phyloP scores from a whole-genome alignment of 2,797 vertebrate genomes.

The Crenuchus spilurus region DNA sequence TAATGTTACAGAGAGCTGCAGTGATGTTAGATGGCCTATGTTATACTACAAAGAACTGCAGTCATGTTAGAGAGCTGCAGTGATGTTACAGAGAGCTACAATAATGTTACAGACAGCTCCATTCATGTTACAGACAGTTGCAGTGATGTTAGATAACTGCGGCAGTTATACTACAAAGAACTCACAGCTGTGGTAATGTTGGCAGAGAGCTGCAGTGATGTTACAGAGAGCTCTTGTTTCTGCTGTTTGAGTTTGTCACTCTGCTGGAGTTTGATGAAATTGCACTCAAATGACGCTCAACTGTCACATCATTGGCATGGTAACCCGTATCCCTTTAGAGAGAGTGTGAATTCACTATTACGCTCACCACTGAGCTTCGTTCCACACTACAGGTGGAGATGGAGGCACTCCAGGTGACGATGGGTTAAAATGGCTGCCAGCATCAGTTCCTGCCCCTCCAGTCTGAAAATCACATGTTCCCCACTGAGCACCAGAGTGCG shows the following conservation, averaged over 20 bases:
- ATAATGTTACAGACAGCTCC: too few relatives aligned
- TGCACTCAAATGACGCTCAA: conserved; percentile 31
- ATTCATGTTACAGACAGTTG: too few relatives aligned
- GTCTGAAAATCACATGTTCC: conserved; percentile 18
- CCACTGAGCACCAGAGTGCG: conserved; percentile 1
- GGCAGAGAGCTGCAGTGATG: neutral
- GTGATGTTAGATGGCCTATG: too few relatives aligned
- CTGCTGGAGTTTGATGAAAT: conserved; percentile 41
- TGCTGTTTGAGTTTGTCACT: conserved; percentile 29
- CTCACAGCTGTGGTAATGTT: neutral
- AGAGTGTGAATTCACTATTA: conserved; percentile 13
- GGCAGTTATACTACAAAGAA: too few relatives aligned
- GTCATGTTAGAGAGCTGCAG: too few relatives aligned
- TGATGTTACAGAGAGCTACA: too few relatives aligned
- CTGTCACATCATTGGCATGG: conserved; percentile 49
- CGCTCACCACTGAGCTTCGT: too few relatives aligned
- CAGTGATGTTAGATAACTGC: too few relatives aligned
- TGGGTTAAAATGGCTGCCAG: conserved; percentile 31
- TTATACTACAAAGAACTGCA: too few relatives aligned
- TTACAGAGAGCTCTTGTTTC: neutral
- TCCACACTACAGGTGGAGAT: conserved; percentile 9
- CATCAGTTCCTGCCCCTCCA: neutral
- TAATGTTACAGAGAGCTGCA: too few relatives aligned
- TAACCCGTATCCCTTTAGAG: conserved; percentile 40
- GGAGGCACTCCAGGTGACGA: conserved; percentile 28